Evolutionary conservation across 2,888 invertebrate genomes (phyloP).

Genomic region (Zootermopsis nevadensis): DNA sequence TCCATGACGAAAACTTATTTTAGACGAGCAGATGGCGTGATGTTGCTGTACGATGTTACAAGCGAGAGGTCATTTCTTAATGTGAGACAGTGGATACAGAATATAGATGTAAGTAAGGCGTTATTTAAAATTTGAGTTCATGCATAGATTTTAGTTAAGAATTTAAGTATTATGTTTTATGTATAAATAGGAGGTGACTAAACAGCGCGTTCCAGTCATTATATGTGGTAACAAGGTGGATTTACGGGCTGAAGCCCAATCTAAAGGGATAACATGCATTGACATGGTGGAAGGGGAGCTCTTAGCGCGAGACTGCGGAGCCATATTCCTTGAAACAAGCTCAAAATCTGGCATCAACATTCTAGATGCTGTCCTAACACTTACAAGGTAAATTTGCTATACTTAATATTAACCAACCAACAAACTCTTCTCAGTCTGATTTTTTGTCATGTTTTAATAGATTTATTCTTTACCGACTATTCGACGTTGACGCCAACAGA

Average conservation of each 20-base stretch:
- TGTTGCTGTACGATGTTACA: constrained; percentile 70
- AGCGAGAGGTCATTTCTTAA: constrained; percentile 69
- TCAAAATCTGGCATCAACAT: constrained; percentile 62
- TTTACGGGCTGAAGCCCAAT: constrained; percentile 61
- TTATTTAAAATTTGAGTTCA: constrained; percentile 4
- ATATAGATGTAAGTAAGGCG: constrained; percentile 64
- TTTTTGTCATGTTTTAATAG: not conserved
- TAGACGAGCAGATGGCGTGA: constrained; percentile 71
- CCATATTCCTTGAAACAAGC: constrained; percentile 62
- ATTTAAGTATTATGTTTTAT: not conserved
- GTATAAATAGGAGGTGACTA: constrained; percentile 64
- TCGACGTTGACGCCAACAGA: not conserved
- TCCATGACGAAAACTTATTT: constrained; percentile 72
- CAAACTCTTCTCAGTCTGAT: not conserved
- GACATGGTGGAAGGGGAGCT: constrained; percentile 62
- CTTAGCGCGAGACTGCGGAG: constrained; percentile 62
- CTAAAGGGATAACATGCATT: constrained; percentile 59
- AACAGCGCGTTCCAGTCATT: constrained; percentile 68
- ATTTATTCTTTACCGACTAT: not conserved
- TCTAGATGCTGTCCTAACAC: constrained; percentile 59
- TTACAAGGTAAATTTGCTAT: constrained; percentile 59
- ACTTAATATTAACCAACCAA: not conserved
- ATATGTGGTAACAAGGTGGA: constrained; percentile 71
- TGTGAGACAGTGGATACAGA: constrained; percentile 70
- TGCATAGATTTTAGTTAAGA: not conserved